Conservation (phyloP, 2,113 vertebrate species). For the Leptosomus discolor region DNA sequence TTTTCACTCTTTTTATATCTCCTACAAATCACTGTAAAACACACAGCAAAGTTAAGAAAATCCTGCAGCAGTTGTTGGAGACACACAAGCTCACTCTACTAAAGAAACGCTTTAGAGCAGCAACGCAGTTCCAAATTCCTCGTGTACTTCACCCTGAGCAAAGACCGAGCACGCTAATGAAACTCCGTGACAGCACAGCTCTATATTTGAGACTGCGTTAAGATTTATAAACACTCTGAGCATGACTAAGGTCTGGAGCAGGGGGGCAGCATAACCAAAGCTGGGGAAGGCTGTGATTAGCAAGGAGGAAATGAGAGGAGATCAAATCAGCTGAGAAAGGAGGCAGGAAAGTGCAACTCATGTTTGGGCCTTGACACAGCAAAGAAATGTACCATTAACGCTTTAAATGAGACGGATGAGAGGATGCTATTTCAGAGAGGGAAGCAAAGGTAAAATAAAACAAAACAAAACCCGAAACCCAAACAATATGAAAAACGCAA, state of each 20-base stretch:
- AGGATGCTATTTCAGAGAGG: not conserved
- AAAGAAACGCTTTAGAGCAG: not conserved
- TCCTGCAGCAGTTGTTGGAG: not conserved
- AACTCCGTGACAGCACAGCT: not conserved
- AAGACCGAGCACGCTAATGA: not conserved
- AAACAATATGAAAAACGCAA: not conserved
- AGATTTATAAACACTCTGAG: conserved; percentile 20
- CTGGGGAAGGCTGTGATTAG: conserved; percentile 32
- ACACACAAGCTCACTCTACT: not conserved
- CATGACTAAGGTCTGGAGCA: conserved; percentile 59
- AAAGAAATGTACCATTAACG: not conserved
- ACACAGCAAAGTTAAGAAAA: not conserved
- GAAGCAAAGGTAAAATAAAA: not conserved
- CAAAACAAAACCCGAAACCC: not conserved
- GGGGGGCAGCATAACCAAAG: conserved; percentile 67
- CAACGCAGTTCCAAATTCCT: not conserved
- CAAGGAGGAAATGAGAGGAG: not conserved
- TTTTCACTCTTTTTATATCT: not conserved
- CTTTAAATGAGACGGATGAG: not conserved
- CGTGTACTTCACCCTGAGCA: not conserved
- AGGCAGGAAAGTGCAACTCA: not conserved
- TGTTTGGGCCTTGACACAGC: not conserved
- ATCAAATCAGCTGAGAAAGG: not conserved
- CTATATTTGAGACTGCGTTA: not conserved
- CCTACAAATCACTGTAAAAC: not conserved